phyloP scores from a whole-genome alignment of 1,140 invertebrate genomes.

The Eufriesea mexicana region DNA sequence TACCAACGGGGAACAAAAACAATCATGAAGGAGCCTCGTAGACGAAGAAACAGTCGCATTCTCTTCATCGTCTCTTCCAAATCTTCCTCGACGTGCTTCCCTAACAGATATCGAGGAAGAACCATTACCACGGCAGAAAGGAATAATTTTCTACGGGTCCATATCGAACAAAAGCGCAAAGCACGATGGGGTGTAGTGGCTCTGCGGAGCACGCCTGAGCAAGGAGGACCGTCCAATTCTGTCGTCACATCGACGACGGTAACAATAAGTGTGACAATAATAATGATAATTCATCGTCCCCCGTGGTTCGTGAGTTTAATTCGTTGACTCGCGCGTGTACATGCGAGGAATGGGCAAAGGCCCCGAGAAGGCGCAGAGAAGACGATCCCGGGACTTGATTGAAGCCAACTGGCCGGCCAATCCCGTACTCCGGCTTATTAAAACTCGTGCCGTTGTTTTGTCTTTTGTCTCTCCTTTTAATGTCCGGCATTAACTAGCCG shows the following conservation, averaged over 20 bases:
- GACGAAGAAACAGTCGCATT: too few species aligned
- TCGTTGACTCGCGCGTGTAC: constrained; percentile 47
- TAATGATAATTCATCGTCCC: constrained; percentile 63
- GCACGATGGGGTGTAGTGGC: too few species aligned
- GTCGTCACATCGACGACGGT: constrained; percentile 9
- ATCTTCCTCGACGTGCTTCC: too few species aligned
- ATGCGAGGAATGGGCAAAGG: constrained; percentile 54
- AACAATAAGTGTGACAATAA: constrained; percentile 58
- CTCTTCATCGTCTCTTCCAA: too few species aligned
- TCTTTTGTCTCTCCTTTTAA: constrained; percentile 79
- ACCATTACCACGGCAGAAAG: background rate
- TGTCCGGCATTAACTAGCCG: constrained; percentile 68
- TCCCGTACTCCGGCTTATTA: constrained; percentile 77
- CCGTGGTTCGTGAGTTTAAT: constrained; percentile 57
- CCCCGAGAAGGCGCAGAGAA: constrained; percentile 56
- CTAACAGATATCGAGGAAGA: too few species aligned
- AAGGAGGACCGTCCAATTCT: background rate
- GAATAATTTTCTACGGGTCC: background rate
- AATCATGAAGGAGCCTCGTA: too few species aligned
- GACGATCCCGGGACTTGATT: constrained; percentile 78
- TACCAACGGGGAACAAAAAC: too few species aligned
- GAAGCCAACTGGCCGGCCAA: constrained; percentile 80
- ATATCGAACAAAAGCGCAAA: background rate
- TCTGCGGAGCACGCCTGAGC: background rate
- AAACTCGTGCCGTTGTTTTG: constrained; percentile 79